Evolutionary conservation across 2,113 vertebrate species (phyloP), one percentile per base, ranked within the genome.

Genomic region (Phylloscopus whistleri): DNA sequence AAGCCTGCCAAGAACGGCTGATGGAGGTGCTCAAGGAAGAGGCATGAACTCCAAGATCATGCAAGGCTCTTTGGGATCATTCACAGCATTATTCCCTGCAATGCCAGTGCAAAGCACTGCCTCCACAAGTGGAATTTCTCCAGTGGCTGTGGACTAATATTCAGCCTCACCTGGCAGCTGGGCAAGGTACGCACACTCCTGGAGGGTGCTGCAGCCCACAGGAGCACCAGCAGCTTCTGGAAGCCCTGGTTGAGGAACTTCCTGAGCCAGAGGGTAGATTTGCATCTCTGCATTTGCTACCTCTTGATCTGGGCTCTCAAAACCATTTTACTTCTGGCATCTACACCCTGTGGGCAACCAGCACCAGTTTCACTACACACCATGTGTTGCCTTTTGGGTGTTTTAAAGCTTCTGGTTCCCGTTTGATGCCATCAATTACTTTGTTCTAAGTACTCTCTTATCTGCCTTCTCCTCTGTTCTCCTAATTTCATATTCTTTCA

Each of bases 161-260:
- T 18, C 59, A 63, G 64, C 33, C 64, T 87, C 46, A 6, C 7
- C 43, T 53, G 44, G 76, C 58, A 82, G 64, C 68, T 51, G 73
- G 68, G 64, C 0, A 1, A 93, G 80, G 83, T 41, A 22, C 67
- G 68, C 31, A 70, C 39, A 55, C 48, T 39, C 72, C 89, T 52
- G 68, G 72, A 89, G 73, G 83, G 39, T 77, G 86, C 86, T 67
- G 52, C 80, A 78, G 62, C 89, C 80, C 76, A 52, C 73, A n/a
- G 83, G 23, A 86, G 46, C 63, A 76, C 63, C 15, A 2, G 33
- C 89, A 86, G 80, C 91, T 94, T 89, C 95, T 90, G 91, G 86
- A 94, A 95, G 52, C 86, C 94, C 86, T 92, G 83, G 86, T 92
- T 93, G 55, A 92, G 93, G 86, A 92, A 94, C 89, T 93, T 94